Conservation (phyloP, 2,113 vertebrate species). For the Oxygymnocypris stewartii region DNA sequence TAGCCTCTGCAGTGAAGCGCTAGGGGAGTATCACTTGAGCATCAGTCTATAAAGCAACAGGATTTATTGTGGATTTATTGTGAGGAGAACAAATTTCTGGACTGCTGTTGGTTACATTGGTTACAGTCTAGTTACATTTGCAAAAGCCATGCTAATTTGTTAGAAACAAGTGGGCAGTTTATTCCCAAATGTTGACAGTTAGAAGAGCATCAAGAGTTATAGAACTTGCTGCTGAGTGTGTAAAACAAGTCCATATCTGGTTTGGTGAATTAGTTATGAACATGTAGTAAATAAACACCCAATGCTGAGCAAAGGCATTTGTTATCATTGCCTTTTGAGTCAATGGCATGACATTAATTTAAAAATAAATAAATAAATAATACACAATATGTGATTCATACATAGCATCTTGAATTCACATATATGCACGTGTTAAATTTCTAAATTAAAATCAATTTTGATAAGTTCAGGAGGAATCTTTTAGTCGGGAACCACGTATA, state of each 20-base stretch:
- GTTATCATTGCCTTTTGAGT: neutral
- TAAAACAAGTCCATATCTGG: neutral
- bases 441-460: neutral
- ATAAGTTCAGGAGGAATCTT: neutral
- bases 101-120: constrained; percentile 8
- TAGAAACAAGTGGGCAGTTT: neutral
- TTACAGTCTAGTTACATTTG: constrained; percentile 31
- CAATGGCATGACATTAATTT: neutral
- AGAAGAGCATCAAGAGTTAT: constrained; percentile 1
- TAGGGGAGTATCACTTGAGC: constrained; percentile 41
- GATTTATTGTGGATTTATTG: constrained; percentile 36
- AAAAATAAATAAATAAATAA: neutral
- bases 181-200: constrained; percentile 28
- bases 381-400: neutral
- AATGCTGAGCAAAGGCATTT: neutral
- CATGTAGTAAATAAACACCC: neutral
- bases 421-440: neutral
- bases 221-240: neutral
- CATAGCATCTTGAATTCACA: neutral
- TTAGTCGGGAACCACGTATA: neutral
- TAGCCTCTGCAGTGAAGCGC: constrained; percentile 53
- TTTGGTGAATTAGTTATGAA: neutral
- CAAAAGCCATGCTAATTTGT: constrained; percentile 37
- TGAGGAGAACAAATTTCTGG: constrained; percentile 17
- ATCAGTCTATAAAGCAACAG: constrained; percentile 31